phyloP scores from a whole-genome alignment of 2,113 vertebrate species.

The Xyliphius kryptos region DNA sequence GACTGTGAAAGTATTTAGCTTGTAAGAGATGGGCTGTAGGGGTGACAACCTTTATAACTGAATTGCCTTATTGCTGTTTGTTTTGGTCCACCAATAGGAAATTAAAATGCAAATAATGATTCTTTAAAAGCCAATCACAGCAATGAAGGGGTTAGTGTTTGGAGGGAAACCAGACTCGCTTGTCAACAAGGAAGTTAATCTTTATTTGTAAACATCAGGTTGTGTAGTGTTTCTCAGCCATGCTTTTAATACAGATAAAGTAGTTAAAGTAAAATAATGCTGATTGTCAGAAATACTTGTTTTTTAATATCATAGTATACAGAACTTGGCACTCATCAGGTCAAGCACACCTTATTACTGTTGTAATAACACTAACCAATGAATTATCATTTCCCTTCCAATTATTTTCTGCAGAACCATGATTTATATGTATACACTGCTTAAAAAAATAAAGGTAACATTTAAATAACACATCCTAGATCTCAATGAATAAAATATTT shows the following conservation, averaged over 20 bases:
- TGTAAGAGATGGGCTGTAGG: not conserved
- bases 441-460: too few relatives aligned
- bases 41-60: not conserved
- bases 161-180: not conserved
- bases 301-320: too few relatives aligned
- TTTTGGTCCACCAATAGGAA: not conserved
- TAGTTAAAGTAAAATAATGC: too few relatives aligned
- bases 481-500: too few relatives aligned
- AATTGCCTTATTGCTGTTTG: not conserved
- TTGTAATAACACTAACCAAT: too few relatives aligned
- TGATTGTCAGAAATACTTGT: too few relatives aligned
- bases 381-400: too few relatives aligned
- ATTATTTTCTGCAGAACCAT: too few relatives aligned
- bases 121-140: not conserved
- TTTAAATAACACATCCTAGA: too few relatives aligned
- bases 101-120: not conserved
- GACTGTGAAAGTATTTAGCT: slow-evolving; percentile 31
- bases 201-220: not conserved
- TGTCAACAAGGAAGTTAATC: not conserved
- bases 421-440: too few relatives aligned
- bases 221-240: not conserved
- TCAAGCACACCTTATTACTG: too few relatives aligned
- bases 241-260: not conserved
- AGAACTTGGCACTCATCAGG: too few relatives aligned
- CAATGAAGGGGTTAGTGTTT: not conserved